phyloP scores from a whole-genome alignment of 2,888 invertebrate species.

The Coleophora deauratella region DNA sequence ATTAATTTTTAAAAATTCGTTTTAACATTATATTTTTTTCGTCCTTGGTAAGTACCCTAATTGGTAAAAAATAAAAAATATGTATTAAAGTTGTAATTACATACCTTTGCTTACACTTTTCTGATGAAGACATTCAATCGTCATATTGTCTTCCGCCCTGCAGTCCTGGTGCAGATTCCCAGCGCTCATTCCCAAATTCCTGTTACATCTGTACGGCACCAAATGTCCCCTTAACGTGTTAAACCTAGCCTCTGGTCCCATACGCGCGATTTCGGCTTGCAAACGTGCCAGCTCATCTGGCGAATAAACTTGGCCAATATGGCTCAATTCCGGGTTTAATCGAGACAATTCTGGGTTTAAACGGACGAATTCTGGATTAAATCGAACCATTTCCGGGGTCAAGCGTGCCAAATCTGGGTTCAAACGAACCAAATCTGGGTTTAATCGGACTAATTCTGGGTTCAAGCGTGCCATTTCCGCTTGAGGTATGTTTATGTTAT shows the following conservation, averaged over 20 bases:
- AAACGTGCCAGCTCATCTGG: slow-evolving; percentile 33
- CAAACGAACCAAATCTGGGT: slow-evolving; percentile 26
- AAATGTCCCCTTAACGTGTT: slow-evolving; percentile 62
- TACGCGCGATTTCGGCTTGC: slow-evolving; percentile 38
- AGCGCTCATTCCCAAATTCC: slow-evolving; percentile 47
- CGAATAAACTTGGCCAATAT: slow-evolving; percentile 30
- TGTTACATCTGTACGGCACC: slow-evolving; percentile 54
- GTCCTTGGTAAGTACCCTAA: too few species aligned
- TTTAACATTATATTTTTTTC: too few species aligned
- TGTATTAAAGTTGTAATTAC: too few species aligned
- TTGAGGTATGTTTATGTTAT: slow-evolving; percentile 12
- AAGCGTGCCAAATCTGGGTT: slow-evolving; percentile 32
- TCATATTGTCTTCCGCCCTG: slow-evolving; percentile 39
- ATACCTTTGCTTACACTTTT: slow-evolving; percentile 60
- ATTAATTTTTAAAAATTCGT: too few species aligned
- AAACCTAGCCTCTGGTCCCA: slow-evolving; percentile 41
- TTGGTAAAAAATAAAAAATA: too few species aligned
- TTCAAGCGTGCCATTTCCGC: slow-evolving; percentile 25
- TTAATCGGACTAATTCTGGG: slow-evolving; percentile 25
- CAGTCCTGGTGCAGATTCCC: slow-evolving; percentile 55
- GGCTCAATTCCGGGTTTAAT: slow-evolving; percentile 19
- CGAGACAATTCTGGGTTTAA: slow-evolving; percentile 27
- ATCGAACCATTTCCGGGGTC: slow-evolving; percentile 28
- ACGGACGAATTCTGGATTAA: slow-evolving; percentile 27
- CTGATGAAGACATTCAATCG: slow-evolving; percentile 57